Conservation (phyloP, 2,113 vertebrate species). For the Oplegnathus fasciatus region DNA sequence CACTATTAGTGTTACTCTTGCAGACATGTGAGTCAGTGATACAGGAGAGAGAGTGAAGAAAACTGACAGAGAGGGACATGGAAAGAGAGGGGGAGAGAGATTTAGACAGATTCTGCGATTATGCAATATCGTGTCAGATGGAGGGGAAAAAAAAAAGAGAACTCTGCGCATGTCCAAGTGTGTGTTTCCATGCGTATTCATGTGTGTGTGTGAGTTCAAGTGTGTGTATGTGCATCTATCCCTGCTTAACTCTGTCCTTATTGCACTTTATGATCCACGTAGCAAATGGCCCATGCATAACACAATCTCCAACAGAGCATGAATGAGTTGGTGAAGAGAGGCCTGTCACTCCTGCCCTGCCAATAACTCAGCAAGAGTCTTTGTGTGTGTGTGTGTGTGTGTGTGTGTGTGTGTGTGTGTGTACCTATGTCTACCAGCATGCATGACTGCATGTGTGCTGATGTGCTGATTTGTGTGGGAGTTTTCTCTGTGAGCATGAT, state of each 20-base stretch:
- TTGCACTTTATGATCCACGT: constrained; percentile 71
- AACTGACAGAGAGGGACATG: constrained; percentile 26
- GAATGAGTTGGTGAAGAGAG: constrained; percentile 53
- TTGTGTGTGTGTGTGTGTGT: constrained; percentile 2
- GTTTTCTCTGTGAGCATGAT: constrained; percentile 48
- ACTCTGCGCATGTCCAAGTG: constrained; percentile 30
- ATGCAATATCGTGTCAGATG: constrained; percentile 54
- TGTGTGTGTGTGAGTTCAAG: constrained; percentile 8
- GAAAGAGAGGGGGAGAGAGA: not conserved
- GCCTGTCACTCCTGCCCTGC: constrained; percentile 61
- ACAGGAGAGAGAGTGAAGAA: constrained; percentile 26
- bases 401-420: constrained; percentile 9
- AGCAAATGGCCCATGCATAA: constrained; percentile 70
- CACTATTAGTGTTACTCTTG: constrained; percentile 8
- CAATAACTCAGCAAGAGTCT: constrained; percentile 47
- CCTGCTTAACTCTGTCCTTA: constrained; percentile 66
- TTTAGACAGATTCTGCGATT: constrained; percentile 56
- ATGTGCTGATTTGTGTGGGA: constrained; percentile 56
- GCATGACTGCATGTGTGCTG: constrained; percentile 46
- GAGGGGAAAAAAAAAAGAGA: not conserved
- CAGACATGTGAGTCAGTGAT: constrained; percentile 39
- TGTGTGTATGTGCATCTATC: constrained; percentile 28
- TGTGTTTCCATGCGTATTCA: constrained; percentile 1
- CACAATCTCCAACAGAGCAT: constrained; percentile 63
- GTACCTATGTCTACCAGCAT: constrained; percentile 31